phyloP scores from a whole-genome alignment of 2,797 vertebrate genomes.

The Parauchenoglanis ngamensis region DNA sequence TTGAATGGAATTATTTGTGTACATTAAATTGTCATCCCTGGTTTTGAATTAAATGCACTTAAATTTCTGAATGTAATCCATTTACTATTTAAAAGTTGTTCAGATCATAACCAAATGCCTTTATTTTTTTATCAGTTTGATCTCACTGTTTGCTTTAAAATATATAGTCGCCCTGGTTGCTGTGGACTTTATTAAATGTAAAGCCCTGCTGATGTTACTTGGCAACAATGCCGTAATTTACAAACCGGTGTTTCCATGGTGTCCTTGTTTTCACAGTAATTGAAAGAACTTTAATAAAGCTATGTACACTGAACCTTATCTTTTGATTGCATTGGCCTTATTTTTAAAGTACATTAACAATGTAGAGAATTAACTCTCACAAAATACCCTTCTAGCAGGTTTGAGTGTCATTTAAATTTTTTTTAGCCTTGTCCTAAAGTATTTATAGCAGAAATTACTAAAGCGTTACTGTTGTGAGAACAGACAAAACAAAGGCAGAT shows the following conservation, averaged over 20 bases:
- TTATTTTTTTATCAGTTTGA: slow-evolving; percentile 1
- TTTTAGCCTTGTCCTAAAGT: neutral
- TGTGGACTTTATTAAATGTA: slow-evolving; percentile 48
- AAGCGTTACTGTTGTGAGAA: neutral
- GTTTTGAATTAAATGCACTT: slow-evolving; percentile 33
- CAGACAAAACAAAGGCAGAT: neutral
- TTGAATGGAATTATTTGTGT: neutral
- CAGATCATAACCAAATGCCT: neutral
- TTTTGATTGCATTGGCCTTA: neutral
- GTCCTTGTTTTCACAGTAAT: slow-evolving; percentile 59
- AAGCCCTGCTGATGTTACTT: slow-evolving; percentile 49
- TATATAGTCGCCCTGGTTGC: slow-evolving; percentile 48
- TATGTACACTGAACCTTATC: slow-evolving; percentile 49
- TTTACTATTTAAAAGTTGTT: slow-evolving; percentile 46
- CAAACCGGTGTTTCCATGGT: slow-evolving; percentile 61
- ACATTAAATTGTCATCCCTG: neutral
- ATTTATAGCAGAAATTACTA: neutral
- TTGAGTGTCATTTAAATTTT: neutral
- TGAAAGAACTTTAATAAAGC: slow-evolving; percentile 68
- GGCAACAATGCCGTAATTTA: slow-evolving; percentile 57
- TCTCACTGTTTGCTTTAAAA: slow-evolving; percentile 55
- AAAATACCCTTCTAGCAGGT: neutral
- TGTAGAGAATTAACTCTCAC: neutral
- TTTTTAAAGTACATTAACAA: neutral
- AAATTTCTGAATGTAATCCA: slow-evolving; percentile 34